These are phyloP conservation scores for Halisarca cf. caerulea DNA, from an alignment of 37 sponge, comb jelly and placozoan species.

Conservation along the genomic window DNA sequence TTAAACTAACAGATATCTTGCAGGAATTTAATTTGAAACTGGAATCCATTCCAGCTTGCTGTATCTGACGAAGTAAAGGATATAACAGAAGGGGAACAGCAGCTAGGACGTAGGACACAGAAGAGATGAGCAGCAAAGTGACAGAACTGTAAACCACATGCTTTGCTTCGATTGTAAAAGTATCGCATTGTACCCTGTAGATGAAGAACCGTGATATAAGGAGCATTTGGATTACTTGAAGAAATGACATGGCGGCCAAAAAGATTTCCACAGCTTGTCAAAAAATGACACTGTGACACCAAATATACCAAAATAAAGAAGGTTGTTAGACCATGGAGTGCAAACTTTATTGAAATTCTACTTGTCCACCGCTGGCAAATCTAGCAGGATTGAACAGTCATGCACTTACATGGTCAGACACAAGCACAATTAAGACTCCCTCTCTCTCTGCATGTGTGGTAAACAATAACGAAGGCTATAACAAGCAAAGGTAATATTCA, in stretches of 20 bases:
- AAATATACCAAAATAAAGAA: constrained; percentile 9
- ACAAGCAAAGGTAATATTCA: background rate
- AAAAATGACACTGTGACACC: background rate
- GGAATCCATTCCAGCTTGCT: background rate
- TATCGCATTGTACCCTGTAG: background rate
- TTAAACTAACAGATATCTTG: background rate
- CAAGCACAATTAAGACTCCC: too few species aligned
- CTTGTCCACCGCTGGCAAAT: too few species aligned
- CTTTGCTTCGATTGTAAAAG: background rate
- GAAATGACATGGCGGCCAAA: background rate
- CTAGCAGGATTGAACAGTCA: too few species aligned
- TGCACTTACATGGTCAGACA: too few species aligned
- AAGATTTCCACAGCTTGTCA: background rate
- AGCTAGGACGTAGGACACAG: background rate
- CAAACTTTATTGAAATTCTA: background rate
- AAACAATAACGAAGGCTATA: background rate
- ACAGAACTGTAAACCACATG: background rate
- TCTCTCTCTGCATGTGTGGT: too few species aligned
- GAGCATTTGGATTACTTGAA: background rate
- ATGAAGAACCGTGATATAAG: background rate
- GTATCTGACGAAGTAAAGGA: background rate
- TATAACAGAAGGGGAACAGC: background rate
- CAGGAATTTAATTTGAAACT: background rate
- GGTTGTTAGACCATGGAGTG: background rate
- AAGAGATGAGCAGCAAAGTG: background rate